Evolutionary conservation across 2,113 vertebrate genomes (phyloP).

Genomic region (Ictalurus punctatus): DNA sequence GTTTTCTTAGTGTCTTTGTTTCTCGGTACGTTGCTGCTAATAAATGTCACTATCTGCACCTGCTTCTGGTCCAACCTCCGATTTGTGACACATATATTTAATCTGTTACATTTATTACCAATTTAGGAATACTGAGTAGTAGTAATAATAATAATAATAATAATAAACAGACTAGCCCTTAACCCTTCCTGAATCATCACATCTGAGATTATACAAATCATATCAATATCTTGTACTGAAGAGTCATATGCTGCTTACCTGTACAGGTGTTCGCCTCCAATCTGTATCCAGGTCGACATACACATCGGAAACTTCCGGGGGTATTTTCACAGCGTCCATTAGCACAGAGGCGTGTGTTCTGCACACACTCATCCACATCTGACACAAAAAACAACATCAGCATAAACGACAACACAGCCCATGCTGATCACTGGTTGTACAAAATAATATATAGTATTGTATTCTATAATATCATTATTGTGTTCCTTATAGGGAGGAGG

Average conservation of each 20-base stretch:
- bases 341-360: conserved; percentile 65
- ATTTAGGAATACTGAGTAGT: no score
- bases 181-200: background rate
- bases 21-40: no score
- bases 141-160: background rate
- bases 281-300: conserved; percentile 66
- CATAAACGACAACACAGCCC: background rate
- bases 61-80: no score
- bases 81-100: no score
- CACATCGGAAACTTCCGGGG: conserved; percentile 72
- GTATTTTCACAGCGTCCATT: conserved; percentile 75
- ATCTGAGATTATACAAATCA: background rate
- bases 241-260: conserved; percentile 30
- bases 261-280: conserved; percentile 49
- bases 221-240: background rate
- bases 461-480: background rate
- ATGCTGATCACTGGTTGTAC: background rate
- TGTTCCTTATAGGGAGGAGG: background rate
- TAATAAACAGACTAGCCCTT: background rate
- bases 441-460: background rate
- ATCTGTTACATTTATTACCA: no score
- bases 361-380: conserved; percentile 77
- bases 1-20: no score
- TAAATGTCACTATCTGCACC: no score
- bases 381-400: conserved; percentile 1